These are phyloP conservation scores for Passerculus sandwichensis DNA, from an alignment of 2,797 vertebrate genomes.

Conservation along the genomic window DNA sequence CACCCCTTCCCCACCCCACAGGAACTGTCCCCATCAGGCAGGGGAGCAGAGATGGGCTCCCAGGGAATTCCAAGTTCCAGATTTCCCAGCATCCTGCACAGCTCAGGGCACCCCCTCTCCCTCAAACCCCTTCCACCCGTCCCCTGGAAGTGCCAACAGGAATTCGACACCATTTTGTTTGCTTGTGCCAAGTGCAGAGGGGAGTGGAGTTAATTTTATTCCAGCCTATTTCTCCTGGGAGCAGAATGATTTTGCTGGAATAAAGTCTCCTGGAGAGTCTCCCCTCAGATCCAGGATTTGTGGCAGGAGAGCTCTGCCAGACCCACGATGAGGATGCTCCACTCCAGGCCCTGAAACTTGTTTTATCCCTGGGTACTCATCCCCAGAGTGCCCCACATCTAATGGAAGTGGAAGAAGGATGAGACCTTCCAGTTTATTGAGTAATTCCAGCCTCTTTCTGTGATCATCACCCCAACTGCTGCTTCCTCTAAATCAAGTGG, in stretches of 20 bases:
- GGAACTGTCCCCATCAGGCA: accelerated
- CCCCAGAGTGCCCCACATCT: neutral
- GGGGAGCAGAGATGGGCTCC: neutral
- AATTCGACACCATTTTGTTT: neutral
- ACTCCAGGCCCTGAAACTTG: neutral
- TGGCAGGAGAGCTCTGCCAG: neutral
- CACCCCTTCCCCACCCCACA: neutral
- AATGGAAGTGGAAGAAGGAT: conserved; percentile 29
- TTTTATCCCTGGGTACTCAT: neutral
- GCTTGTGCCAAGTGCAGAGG: neutral
- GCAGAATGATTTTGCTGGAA: neutral
- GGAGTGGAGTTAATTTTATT: neutral
- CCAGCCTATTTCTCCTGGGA: neutral
- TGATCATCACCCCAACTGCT: conserved; percentile 26
- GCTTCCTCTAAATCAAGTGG: conserved; percentile 48
- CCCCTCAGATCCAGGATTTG: neutral
- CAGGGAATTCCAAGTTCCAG: neutral
- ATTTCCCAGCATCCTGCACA: neutral
- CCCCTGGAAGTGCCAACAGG: neutral
- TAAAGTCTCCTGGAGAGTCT: neutral
- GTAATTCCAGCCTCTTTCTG: conserved; percentile 60
- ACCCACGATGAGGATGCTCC: neutral
- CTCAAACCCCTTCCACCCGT: neutral
- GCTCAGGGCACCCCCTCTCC: neutral
- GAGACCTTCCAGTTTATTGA: conserved; percentile 26